Conservation (phyloP, 2,113 vertebrate species). For the Crotalus horridus region DNA sequence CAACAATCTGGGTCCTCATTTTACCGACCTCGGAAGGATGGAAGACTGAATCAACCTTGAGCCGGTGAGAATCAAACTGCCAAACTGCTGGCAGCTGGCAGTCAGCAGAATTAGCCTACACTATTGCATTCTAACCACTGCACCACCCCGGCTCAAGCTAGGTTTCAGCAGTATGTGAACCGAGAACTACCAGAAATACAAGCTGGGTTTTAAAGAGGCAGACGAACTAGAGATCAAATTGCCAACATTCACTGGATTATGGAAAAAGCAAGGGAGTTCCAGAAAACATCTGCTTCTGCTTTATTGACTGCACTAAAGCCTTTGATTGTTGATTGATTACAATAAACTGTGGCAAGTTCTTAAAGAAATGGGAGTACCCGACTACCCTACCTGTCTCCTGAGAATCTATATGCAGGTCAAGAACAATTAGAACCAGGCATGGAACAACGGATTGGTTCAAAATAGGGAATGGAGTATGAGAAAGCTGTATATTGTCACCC, state of each 20-base stretch:
- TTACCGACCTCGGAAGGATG: too few relatives aligned
- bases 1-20: too few relatives aligned
- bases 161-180: not conserved
- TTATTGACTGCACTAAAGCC: not conserved
- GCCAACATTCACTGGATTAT: not conserved
- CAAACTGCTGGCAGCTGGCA: too few relatives aligned
- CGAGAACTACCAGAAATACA: not conserved
- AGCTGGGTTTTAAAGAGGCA: not conserved
- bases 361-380: not conserved
- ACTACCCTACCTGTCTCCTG: not conserved
- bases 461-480: not conserved
- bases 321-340: not conserved
- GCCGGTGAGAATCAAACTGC: too few relatives aligned
- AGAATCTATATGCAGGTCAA: not conserved
- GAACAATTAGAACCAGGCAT: not conserved
- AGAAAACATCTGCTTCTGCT: not conserved
- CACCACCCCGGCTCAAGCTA: not conserved
- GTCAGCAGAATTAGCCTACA: too few relatives aligned
- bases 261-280: not conserved
- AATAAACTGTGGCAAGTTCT: not conserved
- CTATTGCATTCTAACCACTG: too few relatives aligned
- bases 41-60: too few relatives aligned
- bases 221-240: not conserved
- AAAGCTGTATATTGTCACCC: not conserved
- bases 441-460: not conserved